Base-by-base conservation (phyloP, 2,888 invertebrate species). In the Harpalus rubripes region DNA sequence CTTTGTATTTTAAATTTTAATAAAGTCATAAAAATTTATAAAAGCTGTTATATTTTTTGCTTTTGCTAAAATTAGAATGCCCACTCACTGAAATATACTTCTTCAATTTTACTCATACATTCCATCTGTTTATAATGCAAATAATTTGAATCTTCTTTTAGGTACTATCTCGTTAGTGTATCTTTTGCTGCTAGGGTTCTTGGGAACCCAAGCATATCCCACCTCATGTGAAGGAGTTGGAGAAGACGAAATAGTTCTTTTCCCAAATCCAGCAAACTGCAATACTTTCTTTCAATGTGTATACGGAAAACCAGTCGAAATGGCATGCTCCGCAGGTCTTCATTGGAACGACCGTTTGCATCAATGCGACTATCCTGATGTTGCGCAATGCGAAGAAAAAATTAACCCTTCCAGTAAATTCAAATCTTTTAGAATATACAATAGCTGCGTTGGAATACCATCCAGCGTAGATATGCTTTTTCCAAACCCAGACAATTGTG, bases 241-340 rank as follows among this genome's bases (percentile, higher is more conserved):
- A 0, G 39, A 68, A 39, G 39, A 39, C 12, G n/a, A 68, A 68
- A 68, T 39, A 68, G 68, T 41, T 1, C 68, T 59, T 59, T 16
- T 15, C 5, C 80, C 79, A 16, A 85, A 80, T 41, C 85, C 85
- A 26, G 41, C 10, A 58, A 85, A 79, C 39, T 85, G 85, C n/a
- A 65, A 39, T 5, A 80, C 68, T 41, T 85, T 58, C 52, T 39
- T 85, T 16, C 56, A 72, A 72, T 85, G 85, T 61, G 59, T 22
- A 15, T 18, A 85, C 59, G 80, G 32, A 59, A 8, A n/a, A 79
- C 56, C 15, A 7, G 59, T 59, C 18, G 26, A 39, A 59, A 65
- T 65, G 44, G 80, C 85, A 16, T 85, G 85, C 39, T 80, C 85
- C 15, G 18, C 10, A 22, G 85, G 80, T 6, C 32, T 85, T 10